These are phyloP conservation scores for Crossaster papposus DNA, from an alignment of 53 echinoderm and acorn worm species.

Conservation along the genomic window DNA sequence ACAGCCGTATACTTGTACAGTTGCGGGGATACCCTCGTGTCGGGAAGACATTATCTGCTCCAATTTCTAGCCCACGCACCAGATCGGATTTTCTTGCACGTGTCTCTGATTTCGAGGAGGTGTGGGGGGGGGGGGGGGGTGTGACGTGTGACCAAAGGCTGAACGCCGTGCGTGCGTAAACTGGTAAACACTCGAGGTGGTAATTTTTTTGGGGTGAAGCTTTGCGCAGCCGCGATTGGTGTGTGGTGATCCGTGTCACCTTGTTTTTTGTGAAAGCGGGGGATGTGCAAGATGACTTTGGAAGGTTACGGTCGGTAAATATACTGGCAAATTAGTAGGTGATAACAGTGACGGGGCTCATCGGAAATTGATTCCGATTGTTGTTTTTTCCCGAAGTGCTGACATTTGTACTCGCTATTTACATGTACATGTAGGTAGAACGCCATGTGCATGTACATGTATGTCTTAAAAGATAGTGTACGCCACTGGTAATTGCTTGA, in stretches of 20 bases:
- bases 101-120: background rate
- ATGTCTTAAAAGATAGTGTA: too few species aligned
- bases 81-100: slow-evolving; percentile 28
- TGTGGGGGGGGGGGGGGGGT: background rate
- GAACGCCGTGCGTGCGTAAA: slow-evolving; percentile 4
- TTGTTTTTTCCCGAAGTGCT: background rate
- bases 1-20: slow-evolving; percentile 10
- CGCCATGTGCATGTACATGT: too few species aligned
- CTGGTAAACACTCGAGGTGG: slow-evolving; percentile 15
- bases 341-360: slow-evolving; percentile 8
- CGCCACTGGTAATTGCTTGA: too few species aligned
- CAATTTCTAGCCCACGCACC: slow-evolving; percentile 30
- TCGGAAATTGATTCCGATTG: background rate
- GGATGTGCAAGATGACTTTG: background rate
- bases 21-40: slow-evolving; percentile 34
- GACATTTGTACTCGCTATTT: background rate
- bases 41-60: slow-evolving; percentile 26
- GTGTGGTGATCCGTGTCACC: slow-evolving; percentile 10
- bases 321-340: slow-evolving; percentile 27
- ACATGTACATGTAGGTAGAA: too few species aligned
- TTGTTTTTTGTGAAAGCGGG: background rate
- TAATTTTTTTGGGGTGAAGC: background rate
- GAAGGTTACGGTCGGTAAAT: too few species aligned
- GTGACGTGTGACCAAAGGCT: background rate
- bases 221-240: background rate